These are phyloP conservation scores for Cecidostiba fungosa DNA, from an alignment of 2,888 invertebrate genomes.

Conservation along the genomic window DNA sequence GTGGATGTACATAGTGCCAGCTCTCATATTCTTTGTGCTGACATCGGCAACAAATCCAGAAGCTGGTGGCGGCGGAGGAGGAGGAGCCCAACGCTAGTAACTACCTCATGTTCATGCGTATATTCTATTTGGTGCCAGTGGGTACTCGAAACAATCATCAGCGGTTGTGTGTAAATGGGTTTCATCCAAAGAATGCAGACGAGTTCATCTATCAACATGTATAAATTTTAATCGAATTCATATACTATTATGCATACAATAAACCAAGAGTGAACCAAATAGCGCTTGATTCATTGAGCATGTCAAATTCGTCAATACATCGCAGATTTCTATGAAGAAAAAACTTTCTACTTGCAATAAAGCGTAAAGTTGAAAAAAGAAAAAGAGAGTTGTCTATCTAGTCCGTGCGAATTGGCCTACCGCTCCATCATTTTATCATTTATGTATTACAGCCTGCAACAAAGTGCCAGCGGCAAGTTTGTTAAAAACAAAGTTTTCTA, in stretches of 20 bases:
- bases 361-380: background rate
- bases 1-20: slow-evolving; percentile 99
- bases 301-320: background rate
- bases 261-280: background rate
- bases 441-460: background rate
- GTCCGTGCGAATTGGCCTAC: background rate
- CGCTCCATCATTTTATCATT: background rate
- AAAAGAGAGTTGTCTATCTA: background rate
- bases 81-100: slow-evolving; percentile 75
- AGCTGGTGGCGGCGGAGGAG: slow-evolving; percentile 78
- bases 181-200: slow-evolving; percentile 30
- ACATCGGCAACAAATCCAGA: slow-evolving; percentile 94
- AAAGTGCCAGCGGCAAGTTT: background rate
- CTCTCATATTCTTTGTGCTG: slow-evolving; percentile 93
- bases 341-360: slow-evolving; percentile 23
- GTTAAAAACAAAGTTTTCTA: slow-evolving; percentile 15
- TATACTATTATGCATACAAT: slow-evolving; percentile 32
- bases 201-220: slow-evolving; percentile 28
- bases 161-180: slow-evolving; percentile 25
- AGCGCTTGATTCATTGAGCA: background rate
- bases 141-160: slow-evolving; percentile 21
- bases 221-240: slow-evolving; percentile 47
- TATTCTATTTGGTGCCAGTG: slow-evolving; percentile 28
- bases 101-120: slow-evolving; percentile 35
- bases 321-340: background rate